Evolutionary conservation across 2,888 invertebrate genomes (phyloP).

Genomic region (Euproctis similis): DNA sequence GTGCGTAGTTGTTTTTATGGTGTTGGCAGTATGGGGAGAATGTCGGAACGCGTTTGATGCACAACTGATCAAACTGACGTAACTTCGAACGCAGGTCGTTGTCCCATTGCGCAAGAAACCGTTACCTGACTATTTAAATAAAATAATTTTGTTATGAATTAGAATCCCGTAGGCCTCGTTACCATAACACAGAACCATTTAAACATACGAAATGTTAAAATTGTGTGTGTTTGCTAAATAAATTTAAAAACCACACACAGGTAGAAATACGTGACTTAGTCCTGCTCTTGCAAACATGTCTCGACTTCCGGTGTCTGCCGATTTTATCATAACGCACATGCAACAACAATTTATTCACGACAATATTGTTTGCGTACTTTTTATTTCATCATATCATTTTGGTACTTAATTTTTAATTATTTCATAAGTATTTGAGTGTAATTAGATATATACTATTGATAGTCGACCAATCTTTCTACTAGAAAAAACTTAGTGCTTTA

Average conservation of each 20-base stretch:
- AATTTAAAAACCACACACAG: slow-evolving; percentile 40
- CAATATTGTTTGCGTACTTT: no score
- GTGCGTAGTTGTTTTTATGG: slow-evolving; percentile 31
- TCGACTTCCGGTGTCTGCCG: slow-evolving; percentile 26
- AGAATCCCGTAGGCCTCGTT: no score
- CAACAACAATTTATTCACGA: no score
- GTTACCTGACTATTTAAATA: slow-evolving; percentile 68
- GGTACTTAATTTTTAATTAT: no score
- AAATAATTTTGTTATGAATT: slow-evolving; percentile 36
- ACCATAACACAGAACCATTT: no score
- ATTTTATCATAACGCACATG: slow-evolving; percentile 21
- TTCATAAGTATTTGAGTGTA: no score
- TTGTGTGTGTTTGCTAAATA: slow-evolving; percentile 33
- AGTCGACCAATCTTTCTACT: no score
- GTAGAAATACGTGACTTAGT: slow-evolving; percentile 40
- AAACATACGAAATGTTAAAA: no score
- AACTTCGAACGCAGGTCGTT: slow-evolving; percentile 50
- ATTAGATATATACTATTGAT: no score
- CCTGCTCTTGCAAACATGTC: slow-evolving; percentile 42
- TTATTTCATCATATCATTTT: no score
- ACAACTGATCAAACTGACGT: slow-evolving; percentile 63
- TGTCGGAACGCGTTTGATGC: slow-evolving; percentile 64
- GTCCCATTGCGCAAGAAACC: slow-evolving; percentile 65
- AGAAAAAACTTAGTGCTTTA: no score
- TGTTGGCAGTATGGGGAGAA: slow-evolving; percentile 28